Evolutionary conservation across 2,888 invertebrate genomes (phyloP), one percentile per base, ranked within the genome.

Genomic region (Rapana venosa): DNA sequence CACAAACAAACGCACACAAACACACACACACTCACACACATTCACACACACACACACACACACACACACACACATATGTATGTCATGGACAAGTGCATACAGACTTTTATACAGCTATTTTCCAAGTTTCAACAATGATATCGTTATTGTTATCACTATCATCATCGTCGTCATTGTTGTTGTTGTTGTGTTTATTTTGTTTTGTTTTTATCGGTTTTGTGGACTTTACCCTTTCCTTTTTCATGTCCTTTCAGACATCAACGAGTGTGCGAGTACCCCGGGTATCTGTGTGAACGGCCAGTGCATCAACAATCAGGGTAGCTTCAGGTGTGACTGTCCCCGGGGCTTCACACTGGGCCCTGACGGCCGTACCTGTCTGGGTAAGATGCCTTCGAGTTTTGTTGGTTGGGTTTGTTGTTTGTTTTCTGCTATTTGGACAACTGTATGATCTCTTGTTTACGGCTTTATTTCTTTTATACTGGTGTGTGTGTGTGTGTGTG

Each of bases 221-320:
- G 47, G 4, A 81, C 11, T 81, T 20, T 81, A 30, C 81, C 47
- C 47, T 81, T 30, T 6, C 35, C 35, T 85, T 32, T 91, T n/a
- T 26, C 56, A 5, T 86, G 35, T 35, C 17, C 93, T 95, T 92
- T 56, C 96, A 97, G 98, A 98, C 96, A 97, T 98, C 90, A 97
- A 98, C 96, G 98, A 98, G 96, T 98, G 98, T 95, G 96, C 97
- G 0, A 97, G 97, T 77, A 97, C 97, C 90, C 97, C 97, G 0
- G 96, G 96, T 70, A 97, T 97, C 1, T 98, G 98, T 96, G 97
- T 97, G 0, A 97, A 98, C 84, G 97, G 98, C 0, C 96, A 97
- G 91, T 98, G 98, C 94, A 96, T 98, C 93, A 98, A 98, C 96
- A 97, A 97, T 17, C 98, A 98, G 8, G 98, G 98, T 88, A 98